Evolutionary conservation across 2,797 vertebrate species (phyloP), one percentile per base, ranked within the genome.

Genomic region (Mus spretus): DNA sequence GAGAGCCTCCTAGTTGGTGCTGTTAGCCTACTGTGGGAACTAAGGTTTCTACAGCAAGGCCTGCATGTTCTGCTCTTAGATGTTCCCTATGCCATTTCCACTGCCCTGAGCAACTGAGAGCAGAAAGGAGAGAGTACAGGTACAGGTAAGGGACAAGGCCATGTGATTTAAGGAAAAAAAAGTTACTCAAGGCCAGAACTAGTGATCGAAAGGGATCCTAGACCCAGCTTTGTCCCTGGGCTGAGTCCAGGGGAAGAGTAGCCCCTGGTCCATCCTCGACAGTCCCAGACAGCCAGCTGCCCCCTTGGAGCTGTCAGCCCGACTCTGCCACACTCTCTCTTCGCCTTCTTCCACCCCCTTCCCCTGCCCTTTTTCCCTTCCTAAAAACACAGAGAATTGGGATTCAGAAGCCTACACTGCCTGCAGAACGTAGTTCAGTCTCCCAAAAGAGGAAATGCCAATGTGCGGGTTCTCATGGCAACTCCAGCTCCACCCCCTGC

Each of bases 391-490:
- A 95, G 97, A 95, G 96, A 98, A 97, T 96, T 78, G 91, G 95
- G 95, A 98, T 96, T 98, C 96, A 97, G 95, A 96, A 98, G 96
- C 96, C 91, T 93, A 97, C 97, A 97, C 97, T 9, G 96, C 97
- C 95, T 95, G 95, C 59, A 12, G 95, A 97, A 95, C 87, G 77
- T 75, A 94, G 95, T 94, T 96, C 97, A 98, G 94, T 95, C 96
- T 97, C 97, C 98, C 97, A 97, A 97, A 97, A 98, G 97, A 98
- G 97, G 98, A 98, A 98, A 98, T 98, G 98, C 98, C 98, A 98
- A 89, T 22, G 26, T 89, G 93, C 72, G 20, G 74, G 97, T 98
- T 98, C 98, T 95, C 98, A 98, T 98, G 96, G 97, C 96, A 97
- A 98, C 98, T 89, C 63, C 86, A 53, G 97, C 96, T 94, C 96